Base-by-base conservation (phyloP, 1,140 invertebrate species). In the Mercenaria mercenaria region DNA sequence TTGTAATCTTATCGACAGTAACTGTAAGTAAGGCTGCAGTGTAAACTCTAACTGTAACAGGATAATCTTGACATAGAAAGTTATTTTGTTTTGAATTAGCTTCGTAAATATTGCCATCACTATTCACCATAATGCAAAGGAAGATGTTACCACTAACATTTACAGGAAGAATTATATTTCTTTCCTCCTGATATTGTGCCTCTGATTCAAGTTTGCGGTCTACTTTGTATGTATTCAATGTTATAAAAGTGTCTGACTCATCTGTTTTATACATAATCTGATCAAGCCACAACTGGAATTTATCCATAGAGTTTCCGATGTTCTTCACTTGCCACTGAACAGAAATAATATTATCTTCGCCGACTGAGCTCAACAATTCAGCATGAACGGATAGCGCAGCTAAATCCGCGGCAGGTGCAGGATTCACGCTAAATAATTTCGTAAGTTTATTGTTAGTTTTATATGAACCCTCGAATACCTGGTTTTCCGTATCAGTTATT, bases 301-400 rank as follows among this genome's bases (percentile, higher is more conserved):
- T 29, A 41, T 10, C 26, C 56, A 82, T 82, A 4, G 80, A 82
- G 29, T 82, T 64, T 10, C 80, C 80, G 15, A 39, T 39, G 41
- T 82, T 82, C 11, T 67, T 37, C 23, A 82, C 80, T n/a, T 26
- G 11, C 80, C 80, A 82, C 4, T 13, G 3, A 41, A 82, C 56
- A 41, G 37, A 15, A 39, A 82, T 10, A 23, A 82, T 67, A 15
- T 39, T 37, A 20, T 81, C 47, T n/a, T 18, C 23, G 26, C 20
- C 18, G 8, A 34, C 34, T 23, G 6, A 13, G n/a, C 0, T n/a
- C 4, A n/a, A 41, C 23, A 34, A 29, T 0, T n/a, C 26, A 23
- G 32, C 52, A 13, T 32, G 0, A 18, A 41, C 26, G 10, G n/a
- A 29, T 26, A 43, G 8, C 6, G 29, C 47, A 26, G 43, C 2